Evolutionary conservation across 2,797 vertebrate species (phyloP).

Genomic region (Heterohyrax brucei): DNA sequence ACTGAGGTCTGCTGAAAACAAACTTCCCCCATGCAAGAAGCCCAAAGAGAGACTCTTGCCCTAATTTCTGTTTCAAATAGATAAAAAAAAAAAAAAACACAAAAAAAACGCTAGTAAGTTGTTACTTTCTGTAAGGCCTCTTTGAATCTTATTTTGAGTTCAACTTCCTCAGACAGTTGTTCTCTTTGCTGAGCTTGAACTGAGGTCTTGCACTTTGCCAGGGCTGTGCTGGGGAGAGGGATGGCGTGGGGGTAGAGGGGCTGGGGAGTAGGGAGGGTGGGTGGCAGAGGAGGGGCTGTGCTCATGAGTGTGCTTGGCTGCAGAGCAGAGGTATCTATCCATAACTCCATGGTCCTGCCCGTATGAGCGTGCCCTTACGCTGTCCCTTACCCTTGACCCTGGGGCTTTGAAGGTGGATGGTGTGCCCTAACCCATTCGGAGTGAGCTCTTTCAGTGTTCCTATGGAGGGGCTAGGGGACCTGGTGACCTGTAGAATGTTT

Average conservation of each 20-base stretch:
- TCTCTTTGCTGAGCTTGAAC: neutral
- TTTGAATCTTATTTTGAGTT: neutral
- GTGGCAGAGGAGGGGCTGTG: neutral
- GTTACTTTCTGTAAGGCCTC: neutral
- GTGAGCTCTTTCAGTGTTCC: neutral
- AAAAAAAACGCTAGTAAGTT: neutral
- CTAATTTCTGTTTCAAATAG: neutral
- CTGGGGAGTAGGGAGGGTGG: neutral
- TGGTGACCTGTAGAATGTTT: neutral
- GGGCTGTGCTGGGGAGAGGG: neutral
- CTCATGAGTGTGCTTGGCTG: neutral
- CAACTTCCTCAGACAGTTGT: conserved; percentile 12
- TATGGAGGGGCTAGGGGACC: neutral
- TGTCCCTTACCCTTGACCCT: neutral
- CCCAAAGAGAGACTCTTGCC: neutral
- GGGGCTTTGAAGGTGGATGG: neutral
- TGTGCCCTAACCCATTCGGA: conserved; percentile 29
- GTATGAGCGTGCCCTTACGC: neutral
- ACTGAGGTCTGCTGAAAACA: conserved; percentile 19
- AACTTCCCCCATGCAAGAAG: neutral
- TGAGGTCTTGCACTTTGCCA: neutral
- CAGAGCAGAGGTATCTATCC: neutral
- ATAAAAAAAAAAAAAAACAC: neutral
- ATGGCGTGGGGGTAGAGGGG: neutral
- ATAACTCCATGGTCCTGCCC: neutral